Conservation (phyloP, 2,888 invertebrate species). For the Xestia rhomboidea region DNA sequence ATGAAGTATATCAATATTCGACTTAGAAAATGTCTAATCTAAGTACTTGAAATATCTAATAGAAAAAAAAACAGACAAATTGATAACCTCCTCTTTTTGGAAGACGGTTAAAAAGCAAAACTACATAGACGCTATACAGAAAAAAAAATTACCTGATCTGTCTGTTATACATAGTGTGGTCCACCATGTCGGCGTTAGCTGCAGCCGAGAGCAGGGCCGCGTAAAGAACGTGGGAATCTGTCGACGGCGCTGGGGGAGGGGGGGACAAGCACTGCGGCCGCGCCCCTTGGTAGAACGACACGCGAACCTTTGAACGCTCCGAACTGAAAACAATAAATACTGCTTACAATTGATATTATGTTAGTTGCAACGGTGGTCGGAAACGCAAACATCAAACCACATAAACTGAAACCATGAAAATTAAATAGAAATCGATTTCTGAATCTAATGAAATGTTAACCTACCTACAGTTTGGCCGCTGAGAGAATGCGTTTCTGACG, state of each 20-base stretch:
- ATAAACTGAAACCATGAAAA: conserved; percentile 22
- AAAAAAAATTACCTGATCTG: conserved; percentile 91
- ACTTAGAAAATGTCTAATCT: not conserved
- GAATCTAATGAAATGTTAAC: not conserved
- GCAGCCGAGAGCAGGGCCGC: conserved; percentile 84
- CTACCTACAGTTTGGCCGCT: too few relatives aligned
- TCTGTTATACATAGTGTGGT: conserved; percentile 91
- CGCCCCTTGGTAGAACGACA: conserved; percentile 95
- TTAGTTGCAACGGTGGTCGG: conserved; percentile 20
- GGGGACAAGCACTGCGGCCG: conserved; percentile 93
- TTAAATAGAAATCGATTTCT: conserved; percentile 20
- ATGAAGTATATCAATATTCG: not conserved
- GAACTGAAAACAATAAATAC: conserved; percentile 89
- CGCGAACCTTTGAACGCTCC: conserved; percentile 95
- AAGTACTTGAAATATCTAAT: not conserved
- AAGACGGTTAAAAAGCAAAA: not conserved
- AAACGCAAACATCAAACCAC: conserved; percentile 52
- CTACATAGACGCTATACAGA: not conserved
- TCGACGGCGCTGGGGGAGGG: conserved; percentile 90
- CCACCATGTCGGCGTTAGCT: conserved; percentile 87
- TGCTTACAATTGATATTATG: conserved; percentile 12
- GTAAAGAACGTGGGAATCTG: conserved; percentile 85
- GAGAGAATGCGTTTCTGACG: too few relatives aligned
- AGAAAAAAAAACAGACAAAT: not conserved
- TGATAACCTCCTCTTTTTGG: too few relatives aligned